phyloP scores from a whole-genome alignment of 1,140 invertebrate genomes.

The Diploscapter pachys region DNA sequence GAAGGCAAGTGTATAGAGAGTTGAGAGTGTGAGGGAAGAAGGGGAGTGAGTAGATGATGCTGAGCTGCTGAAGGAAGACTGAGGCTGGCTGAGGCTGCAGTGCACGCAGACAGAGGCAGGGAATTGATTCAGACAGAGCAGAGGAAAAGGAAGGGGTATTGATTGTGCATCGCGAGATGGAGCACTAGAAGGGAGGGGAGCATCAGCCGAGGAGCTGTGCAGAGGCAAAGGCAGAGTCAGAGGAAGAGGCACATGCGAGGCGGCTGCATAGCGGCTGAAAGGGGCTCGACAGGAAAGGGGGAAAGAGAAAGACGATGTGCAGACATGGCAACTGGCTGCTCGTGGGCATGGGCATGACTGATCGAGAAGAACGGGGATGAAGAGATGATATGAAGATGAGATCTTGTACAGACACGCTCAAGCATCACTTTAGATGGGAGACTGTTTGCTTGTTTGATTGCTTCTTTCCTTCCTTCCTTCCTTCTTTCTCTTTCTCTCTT shows the following conservation, averaged over 20 bases:
- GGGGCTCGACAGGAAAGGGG: slow-evolving; percentile 3
- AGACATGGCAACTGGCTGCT: slow-evolving; percentile 21
- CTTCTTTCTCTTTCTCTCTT: not conserved
- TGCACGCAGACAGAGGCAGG: no score
- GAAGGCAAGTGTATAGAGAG: no score
- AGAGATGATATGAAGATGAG: not conserved
- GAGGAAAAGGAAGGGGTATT: slow-evolving; percentile 1
- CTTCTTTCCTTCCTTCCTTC: not conserved
- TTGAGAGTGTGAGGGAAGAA: no score
- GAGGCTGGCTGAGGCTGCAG: no score
- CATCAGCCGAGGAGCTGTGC: not conserved
- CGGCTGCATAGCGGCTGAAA: slow-evolving; percentile 6
- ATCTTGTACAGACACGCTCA: not conserved
- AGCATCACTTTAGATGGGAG: slow-evolving; percentile 14
- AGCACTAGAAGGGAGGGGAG: not conserved
- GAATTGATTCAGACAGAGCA: not conserved
- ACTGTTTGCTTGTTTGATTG: not conserved
- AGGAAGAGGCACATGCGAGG: slow-evolving; percentile 15
- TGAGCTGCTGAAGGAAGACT: no score
- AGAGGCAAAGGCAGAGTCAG: not conserved
- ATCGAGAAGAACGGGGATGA: slow-evolving; percentile 12
- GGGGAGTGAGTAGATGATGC: no score
- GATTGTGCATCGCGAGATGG: not conserved
- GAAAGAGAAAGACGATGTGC: slow-evolving; percentile 17
- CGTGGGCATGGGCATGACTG: not conserved